These are phyloP conservation scores for Himalopsyche kuldschensis DNA, from an alignment of 2,888 invertebrate genomes.

Conservation along the genomic window DNA sequence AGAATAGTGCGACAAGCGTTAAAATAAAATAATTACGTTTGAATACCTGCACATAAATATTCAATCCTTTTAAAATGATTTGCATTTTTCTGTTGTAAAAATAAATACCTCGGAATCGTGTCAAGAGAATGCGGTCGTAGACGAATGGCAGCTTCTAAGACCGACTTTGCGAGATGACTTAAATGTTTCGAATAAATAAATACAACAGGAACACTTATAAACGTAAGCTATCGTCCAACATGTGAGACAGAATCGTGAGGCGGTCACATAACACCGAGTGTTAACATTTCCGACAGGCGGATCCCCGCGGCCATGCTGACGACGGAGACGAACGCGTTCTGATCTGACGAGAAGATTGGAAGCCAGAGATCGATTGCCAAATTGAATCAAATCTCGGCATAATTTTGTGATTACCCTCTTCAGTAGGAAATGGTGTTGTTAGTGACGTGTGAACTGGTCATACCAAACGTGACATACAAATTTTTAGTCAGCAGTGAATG, in stretches of 20 bases:
- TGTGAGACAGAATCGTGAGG: not conserved
- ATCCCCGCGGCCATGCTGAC: not conserved
- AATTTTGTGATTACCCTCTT: too few relatives aligned
- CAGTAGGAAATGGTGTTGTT: not conserved
- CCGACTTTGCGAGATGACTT: not conserved
- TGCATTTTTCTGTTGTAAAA: constrained; percentile 13
- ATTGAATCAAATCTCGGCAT: too few relatives aligned
- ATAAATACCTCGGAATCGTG: constrained; percentile 38
- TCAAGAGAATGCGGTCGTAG: constrained; percentile 23
- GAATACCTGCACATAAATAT: not conserved
- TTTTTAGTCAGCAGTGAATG: too few relatives aligned
- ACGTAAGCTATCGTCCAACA: not conserved
- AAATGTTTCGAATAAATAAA: not conserved
- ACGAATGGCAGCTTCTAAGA: not conserved
- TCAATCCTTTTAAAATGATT: not conserved
- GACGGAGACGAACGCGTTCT: not conserved
- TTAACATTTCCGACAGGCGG: not conserved
- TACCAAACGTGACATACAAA: too few relatives aligned
- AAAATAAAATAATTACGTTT: not conserved
- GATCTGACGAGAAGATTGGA: not conserved
- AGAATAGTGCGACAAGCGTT: not conserved
- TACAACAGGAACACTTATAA: not conserved
- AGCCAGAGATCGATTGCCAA: too few relatives aligned
- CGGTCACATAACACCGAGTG: not conserved
- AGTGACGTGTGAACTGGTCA: not conserved